phyloP scores from a whole-genome alignment of 2,113 vertebrate species.

The Lontra canadensis region DNA sequence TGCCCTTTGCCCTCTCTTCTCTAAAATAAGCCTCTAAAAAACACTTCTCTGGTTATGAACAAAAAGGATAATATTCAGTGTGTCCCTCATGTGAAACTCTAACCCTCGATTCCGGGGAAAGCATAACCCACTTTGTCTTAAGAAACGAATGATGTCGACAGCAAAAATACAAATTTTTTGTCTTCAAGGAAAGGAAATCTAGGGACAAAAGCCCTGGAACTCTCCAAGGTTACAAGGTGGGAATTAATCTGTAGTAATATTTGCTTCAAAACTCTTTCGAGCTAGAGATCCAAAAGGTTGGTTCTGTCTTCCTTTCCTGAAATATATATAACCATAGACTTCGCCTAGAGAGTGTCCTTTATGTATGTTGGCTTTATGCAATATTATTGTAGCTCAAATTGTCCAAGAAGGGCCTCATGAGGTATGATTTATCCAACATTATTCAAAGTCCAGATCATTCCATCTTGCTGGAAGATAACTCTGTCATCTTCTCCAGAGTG shows the following conservation, averaged over 20 bases:
- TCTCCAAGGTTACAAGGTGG: not conserved
- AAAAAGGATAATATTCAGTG: not conserved
- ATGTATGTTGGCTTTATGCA: not conserved
- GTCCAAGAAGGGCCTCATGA: not conserved
- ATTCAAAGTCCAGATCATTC: not conserved
- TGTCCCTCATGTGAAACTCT: not conserved
- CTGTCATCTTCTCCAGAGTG: constrained; percentile 34
- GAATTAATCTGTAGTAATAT: not conserved
- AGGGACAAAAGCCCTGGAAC: not conserved
- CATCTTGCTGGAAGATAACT: constrained; percentile 15
- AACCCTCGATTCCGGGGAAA: not conserved
- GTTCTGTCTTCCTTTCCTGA: not conserved
- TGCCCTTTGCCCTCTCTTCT: not conserved
- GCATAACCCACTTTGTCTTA: not conserved
- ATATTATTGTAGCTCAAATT: not conserved
- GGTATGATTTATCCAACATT: not conserved
- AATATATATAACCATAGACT: not conserved
- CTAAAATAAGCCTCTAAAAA: not conserved
- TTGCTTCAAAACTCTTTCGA: not conserved
- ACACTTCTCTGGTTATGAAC: not conserved
- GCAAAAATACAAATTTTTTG: not conserved
- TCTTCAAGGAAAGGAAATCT: not conserved
- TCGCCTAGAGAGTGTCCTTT: not conserved
- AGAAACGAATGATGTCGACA: not conserved
- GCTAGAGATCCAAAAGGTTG: not conserved